phyloP scores from a whole-genome alignment of 2,797 vertebrate species.

The Argyrosomus regius region DNA sequence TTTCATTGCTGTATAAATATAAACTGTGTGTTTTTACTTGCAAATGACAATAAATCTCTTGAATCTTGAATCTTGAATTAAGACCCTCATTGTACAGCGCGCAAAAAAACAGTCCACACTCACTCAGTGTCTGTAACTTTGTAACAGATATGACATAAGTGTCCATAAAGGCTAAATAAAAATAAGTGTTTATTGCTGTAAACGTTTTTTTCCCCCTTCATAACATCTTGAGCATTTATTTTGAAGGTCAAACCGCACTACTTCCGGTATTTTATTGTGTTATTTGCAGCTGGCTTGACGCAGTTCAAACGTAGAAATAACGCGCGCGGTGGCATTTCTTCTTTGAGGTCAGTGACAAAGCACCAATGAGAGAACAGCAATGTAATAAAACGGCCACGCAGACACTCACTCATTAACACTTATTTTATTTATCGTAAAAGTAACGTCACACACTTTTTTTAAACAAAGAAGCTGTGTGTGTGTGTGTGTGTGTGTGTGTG shows the following conservation, averaged over 20 bases:
- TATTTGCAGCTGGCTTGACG: not conserved
- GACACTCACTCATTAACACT: no score
- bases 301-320: constrained; percentile 18
- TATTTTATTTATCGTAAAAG: not conserved
- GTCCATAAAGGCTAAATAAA: not conserved
- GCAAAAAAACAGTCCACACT: not conserved
- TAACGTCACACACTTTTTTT: not conserved
- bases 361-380: not conserved
- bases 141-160: no score
- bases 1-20: no score
- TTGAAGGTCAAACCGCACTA: constrained; percentile 8
- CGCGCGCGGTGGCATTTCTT: not conserved
- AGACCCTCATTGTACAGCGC: not conserved
- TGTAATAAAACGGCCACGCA: not conserved
- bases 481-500: not conserved
- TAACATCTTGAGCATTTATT: constrained; percentile 15
- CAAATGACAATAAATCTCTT: no score
- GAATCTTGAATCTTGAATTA: not conserved
- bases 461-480: no score
- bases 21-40: no score
- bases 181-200: not conserved
- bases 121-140: not conserved
- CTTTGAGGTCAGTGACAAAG: constrained; percentile 21
- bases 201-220: no score
- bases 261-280: constrained; percentile 1